Percentiles rank a stretch among this genome's conserved stretches.
phyloP scores from a whole-genome alignment of 2,797 vertebrate genomes.

The Botia almorhae region DNA sequence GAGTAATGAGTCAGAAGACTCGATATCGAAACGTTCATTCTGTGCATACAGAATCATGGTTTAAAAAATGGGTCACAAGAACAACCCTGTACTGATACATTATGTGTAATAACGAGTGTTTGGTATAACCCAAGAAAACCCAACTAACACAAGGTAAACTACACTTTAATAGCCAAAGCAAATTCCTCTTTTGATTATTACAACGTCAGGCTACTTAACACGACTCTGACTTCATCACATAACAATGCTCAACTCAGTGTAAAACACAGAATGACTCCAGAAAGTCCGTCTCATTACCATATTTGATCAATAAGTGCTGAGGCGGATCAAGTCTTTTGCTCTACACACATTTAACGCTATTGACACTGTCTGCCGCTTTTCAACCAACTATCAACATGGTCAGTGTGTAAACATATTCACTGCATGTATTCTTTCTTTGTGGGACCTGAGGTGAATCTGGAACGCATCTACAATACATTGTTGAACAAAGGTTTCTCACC shows the following conservation, averaged over 20 bases:
- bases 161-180: background rate
- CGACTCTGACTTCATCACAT: background rate
- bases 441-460: background rate
- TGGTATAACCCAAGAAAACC: too few species aligned
- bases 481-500: too few species aligned
- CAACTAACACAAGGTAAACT: background rate
- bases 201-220: background rate
- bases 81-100: background rate
- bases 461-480: background rate
- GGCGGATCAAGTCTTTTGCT: background rate
- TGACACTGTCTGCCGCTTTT: slow-evolving; percentile 23
- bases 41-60: background rate
- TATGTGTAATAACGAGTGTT: background rate
- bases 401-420: slow-evolving; percentile 27
- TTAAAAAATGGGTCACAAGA: background rate
- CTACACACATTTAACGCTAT: slow-evolving; percentile 14
- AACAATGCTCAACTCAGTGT: background rate
- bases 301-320: slow-evolving; percentile 29
- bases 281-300: slow-evolving; percentile 1
- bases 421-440: background rate
- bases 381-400: slow-evolving; percentile 5
- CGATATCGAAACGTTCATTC: background rate
- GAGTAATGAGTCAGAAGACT: too few species aligned
- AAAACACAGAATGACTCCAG: background rate
- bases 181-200: background rate